These are phyloP conservation scores for Crossocerus cetratus DNA, from an alignment of 2,888 invertebrate species.

Conservation along the genomic window DNA sequence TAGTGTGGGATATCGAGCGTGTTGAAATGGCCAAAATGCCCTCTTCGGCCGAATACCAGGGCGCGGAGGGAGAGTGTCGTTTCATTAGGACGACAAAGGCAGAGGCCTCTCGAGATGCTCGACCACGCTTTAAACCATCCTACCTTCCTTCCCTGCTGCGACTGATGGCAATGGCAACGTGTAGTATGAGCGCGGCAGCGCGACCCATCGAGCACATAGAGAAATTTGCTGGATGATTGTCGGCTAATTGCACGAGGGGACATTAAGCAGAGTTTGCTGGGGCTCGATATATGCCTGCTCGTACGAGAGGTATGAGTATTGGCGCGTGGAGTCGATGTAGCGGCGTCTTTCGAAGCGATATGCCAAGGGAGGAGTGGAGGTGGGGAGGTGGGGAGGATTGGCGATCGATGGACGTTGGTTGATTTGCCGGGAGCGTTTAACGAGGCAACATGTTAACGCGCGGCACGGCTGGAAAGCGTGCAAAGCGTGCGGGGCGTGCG, in stretches of 20 bases:
- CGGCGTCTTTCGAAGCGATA: too few species aligned
- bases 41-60: constrained; percentile 37
- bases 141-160: background rate
- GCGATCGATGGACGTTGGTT: background rate
- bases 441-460: constrained; percentile 7
- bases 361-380: too few species aligned
- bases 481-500: background rate
- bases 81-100: constrained; percentile 63
- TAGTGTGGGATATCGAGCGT: constrained; percentile 40
- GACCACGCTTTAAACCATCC: background rate
- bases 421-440: background rate
- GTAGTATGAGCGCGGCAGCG: too few species aligned
- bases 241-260: constrained; percentile 33
- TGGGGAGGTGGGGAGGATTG: too few species aligned
- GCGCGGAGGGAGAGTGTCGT: constrained; percentile 52
- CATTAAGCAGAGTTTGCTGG: background rate
- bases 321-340: constrained; percentile 7
- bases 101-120: constrained; percentile 6
- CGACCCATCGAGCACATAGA: constrained; percentile 16
- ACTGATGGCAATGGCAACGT: too few species aligned
- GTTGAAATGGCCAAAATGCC: constrained; percentile 40
- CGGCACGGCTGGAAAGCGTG: background rate
- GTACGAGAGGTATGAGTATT: background rate
- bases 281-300: background rate
- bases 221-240: constrained; percentile 46